Evolutionary conservation across 2,113 vertebrate species (phyloP), one percentile per base, ranked within the genome.

Genomic region (Proterorhinus semilunaris): DNA sequence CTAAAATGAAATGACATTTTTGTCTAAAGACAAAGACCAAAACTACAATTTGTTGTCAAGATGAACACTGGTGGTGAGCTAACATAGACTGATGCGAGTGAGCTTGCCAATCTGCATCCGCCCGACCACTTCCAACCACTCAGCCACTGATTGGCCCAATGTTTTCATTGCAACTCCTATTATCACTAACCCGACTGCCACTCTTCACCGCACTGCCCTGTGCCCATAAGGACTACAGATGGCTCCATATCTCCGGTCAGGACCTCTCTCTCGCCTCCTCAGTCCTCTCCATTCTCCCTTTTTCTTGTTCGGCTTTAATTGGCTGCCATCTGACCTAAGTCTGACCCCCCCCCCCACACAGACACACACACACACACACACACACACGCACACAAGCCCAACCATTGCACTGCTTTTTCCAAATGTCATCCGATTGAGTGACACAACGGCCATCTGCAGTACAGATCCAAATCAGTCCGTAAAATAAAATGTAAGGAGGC

Each of bases 271-370:
- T 10, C 27, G 10, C 6, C 47, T 13, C 58, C 43, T 42, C 43
- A 8, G 2, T 50, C 46, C 46, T 13, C 12, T 21, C 43, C 10
- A 42, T 54, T 46, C n/a, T 36, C 65, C 51, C 65, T 59, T 12
- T 71, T 52, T 74, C 85, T 69, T 69, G 84, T 83, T 82, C 76
- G 55, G 50, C 73, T 75, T 87, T 88, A 91, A 90, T 90, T 90
- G 84, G 84, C 74, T 82, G 84, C 84, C 79, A 79, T 83, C 72
- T 89, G 87, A 88, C 86, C 86, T 66, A 7, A 21, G 44, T 67
- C 53, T n/a, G n/a, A n/a, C n/a, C n/a, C n/a, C n/a, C n/a, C n/a
- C n/a, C n/a, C n/a, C n/a, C n/a, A n/a, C n/a, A n/a, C n/a, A n/a
- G n/a, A n/a, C n/a, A n/a, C n/a, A n/a, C n/a, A n/a, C n/a, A n/a